These are phyloP conservation scores for Agrotis segetum DNA, from an alignment of 2,888 invertebrate genomes.

Conservation along the genomic window DNA sequence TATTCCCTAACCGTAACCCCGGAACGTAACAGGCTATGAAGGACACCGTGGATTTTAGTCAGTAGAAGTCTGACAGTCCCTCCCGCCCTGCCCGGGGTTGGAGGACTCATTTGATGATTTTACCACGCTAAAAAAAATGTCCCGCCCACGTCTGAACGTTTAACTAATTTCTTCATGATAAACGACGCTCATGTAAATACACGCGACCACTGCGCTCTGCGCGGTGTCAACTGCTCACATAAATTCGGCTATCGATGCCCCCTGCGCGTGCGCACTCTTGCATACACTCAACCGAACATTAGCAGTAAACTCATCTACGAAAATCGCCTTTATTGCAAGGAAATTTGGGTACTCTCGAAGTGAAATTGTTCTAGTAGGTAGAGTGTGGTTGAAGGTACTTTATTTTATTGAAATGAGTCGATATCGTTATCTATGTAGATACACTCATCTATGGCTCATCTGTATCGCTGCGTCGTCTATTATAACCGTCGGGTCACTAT, in stretches of 20 bases:
- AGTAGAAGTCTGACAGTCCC: no score
- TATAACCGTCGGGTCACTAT: conserved; percentile 33
- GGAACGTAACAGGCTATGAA: no score
- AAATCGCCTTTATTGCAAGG: background rate
- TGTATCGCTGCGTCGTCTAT: conserved; percentile 38
- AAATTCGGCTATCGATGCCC: conserved; percentile 60
- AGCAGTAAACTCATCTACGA: background rate
- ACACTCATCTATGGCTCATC: conserved; percentile 40
- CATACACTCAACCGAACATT: conserved; percentile 9
- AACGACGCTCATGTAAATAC: conserved; percentile 47
- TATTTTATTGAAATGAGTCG: conserved; percentile 63
- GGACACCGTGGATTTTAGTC: no score
- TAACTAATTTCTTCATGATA: conserved; percentile 56
- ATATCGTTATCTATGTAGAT: conserved; percentile 54
- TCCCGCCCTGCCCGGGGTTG: no score
- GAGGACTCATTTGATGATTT: no score
- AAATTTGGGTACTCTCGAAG: no score
- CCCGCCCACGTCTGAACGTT: conserved; percentile 44
- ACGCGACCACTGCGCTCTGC: conserved; percentile 22
- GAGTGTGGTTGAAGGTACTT: conserved; percentile 22
- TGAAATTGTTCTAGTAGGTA: no score
- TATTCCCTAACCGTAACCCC: no score
- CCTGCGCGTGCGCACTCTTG: conserved; percentile 63
- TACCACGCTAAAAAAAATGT: no score
- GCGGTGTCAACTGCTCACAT: conserved; percentile 54